These are phyloP conservation scores for Eupeodes luniger DNA, from an alignment of 2,888 invertebrate genomes.

Conservation along the genomic window DNA sequence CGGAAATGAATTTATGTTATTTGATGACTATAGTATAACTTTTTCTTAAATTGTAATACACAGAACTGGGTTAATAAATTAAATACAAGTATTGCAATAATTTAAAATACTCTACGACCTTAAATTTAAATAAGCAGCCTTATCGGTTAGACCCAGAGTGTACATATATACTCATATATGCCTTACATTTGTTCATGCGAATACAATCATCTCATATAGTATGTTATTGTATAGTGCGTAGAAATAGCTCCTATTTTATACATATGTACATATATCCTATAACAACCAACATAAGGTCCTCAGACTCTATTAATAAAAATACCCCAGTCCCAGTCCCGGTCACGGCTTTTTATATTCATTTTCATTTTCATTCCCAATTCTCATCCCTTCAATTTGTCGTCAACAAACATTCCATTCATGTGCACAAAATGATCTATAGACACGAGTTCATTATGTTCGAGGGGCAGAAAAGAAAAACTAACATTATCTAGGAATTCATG, in stretches of 20 bases:
- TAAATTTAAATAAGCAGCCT: not conserved
- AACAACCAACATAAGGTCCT: conserved; percentile 9
- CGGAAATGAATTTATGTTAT: too few relatives aligned
- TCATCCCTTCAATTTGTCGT: conserved; percentile 58
- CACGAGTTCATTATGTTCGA: conserved; percentile 74
- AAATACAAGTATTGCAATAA: too few relatives aligned
- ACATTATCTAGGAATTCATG: conserved; percentile 74
- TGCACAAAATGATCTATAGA: conserved; percentile 76
- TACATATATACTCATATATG: conserved; percentile 9
- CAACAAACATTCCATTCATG: conserved; percentile 74
- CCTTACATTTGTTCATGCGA: conserved; percentile 70
- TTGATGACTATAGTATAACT: too few relatives aligned
- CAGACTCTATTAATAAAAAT: conserved; percentile 26
- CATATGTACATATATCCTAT: too few relatives aligned
- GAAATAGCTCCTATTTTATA: conserved; percentile 15
- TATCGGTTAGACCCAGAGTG: not conserved
- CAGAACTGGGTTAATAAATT: too few relatives aligned
- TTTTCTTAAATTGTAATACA: too few relatives aligned
- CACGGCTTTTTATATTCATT: conserved; percentile 27
- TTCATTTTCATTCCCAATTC: conserved; percentile 18
- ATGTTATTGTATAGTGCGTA: conserved; percentile 48
- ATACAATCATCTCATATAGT: conserved; percentile 52
- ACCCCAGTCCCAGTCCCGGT: conserved; percentile 27
- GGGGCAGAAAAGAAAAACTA: conserved; percentile 68
- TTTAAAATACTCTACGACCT: too few relatives aligned